Percentiles rank a stretch among this genome's conserved stretches.
These are phyloP conservation scores for Steinernema feltiae DNA, from an alignment of 1,140 invertebrate genomes.

Conservation along the genomic window DNA sequence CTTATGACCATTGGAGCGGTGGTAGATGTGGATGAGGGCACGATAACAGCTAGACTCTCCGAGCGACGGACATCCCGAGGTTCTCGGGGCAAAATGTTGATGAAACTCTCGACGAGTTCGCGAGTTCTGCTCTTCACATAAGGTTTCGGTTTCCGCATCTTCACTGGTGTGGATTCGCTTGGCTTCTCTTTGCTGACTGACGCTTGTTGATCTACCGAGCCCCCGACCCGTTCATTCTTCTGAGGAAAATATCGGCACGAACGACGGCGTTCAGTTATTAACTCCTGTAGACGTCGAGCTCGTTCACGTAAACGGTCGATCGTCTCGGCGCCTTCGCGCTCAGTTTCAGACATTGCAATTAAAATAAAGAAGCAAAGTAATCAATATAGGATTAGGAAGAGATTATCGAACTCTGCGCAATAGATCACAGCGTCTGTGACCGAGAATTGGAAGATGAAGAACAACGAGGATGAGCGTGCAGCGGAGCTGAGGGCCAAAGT, in stretches of 20 bases:
- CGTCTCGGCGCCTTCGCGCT: not conserved
- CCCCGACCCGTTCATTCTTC: not conserved
- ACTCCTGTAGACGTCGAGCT: not conserved
- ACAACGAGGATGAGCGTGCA: not conserved
- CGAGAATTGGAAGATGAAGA: not conserved
- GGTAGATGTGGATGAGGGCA: not conserved
- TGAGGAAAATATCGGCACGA: not conserved
- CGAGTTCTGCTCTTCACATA: constrained; percentile 6
- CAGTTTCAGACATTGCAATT: not conserved
- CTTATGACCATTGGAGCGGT: not conserved
- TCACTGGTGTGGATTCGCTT: not conserved
- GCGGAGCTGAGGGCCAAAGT: not conserved
- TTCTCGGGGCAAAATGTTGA: not conserved
- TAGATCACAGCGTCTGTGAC: not conserved
- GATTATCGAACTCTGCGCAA: not conserved
- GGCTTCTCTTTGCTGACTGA: not conserved
- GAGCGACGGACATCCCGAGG: not conserved
- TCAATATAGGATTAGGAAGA: not conserved
- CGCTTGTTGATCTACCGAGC: not conserved
- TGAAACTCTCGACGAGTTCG: not conserved
- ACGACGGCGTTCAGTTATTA: not conserved
- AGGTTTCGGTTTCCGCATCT: not conserved
- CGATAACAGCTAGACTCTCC: constrained; percentile 1
- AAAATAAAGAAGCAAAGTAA: not conserved
- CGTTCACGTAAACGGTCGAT: not conserved